Conservation (phyloP, 1,140 invertebrate genomes). For the Riptortus pedestris region DNA sequence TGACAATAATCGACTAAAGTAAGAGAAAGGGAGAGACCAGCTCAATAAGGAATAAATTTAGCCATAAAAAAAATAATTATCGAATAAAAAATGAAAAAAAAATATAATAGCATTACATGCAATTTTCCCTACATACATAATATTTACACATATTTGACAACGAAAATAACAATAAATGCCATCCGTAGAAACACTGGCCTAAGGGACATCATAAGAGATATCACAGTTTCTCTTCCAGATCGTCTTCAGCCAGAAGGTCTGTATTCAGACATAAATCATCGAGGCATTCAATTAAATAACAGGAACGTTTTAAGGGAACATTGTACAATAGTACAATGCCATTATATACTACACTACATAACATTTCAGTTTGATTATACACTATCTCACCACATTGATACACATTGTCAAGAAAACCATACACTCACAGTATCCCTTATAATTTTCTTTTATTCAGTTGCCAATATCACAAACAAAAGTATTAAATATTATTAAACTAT, state of each 20-base stretch:
- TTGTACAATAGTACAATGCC: background rate
- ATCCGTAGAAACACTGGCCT: slow-evolving; percentile 12
- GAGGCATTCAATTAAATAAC: slow-evolving; percentile 15
- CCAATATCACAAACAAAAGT: slow-evolving; percentile 9
- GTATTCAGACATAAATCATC: background rate
- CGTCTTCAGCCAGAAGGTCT: background rate
- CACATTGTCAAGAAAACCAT: background rate
- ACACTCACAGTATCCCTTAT: slow-evolving; percentile 15
- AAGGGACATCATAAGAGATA: background rate
- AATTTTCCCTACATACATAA: background rate
- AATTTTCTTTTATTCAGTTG: background rate
- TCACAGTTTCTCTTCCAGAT: slow-evolving; percentile 18
- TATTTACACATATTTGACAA: slow-evolving; percentile 11
- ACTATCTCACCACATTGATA: background rate
- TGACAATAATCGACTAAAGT: background rate
- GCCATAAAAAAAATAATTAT: background rate
- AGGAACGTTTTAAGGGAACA: slow-evolving; percentile 18
- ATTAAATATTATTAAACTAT: background rate
- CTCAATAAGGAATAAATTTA: background rate
- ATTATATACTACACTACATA: background rate
- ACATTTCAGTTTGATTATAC: slow-evolving; percentile 1
- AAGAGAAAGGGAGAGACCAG: slow-evolving; percentile 9
- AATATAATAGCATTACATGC: slow-evolving; percentile 17
- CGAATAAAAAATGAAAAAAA: background rate
- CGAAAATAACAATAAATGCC: slow-evolving; percentile 15